Evolutionary conservation across 2,888 invertebrate genomes (phyloP), one percentile per base, ranked within the genome.

Genomic region (Toxonevra muliebris): DNA sequence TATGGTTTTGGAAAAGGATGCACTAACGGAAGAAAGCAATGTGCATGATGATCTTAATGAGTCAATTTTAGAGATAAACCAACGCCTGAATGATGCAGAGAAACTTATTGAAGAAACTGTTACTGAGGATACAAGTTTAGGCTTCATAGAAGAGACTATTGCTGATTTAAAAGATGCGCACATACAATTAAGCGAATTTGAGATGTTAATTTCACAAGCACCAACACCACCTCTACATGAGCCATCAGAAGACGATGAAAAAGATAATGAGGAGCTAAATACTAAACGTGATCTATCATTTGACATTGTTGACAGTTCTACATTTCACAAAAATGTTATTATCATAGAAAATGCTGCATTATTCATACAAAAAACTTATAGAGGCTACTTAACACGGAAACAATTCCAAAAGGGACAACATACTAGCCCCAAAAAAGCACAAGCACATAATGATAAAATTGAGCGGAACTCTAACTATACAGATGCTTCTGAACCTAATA

Each of bases 201-300:
- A 54, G 3, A 52, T 10, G 17, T 30, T 66, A 9, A 54, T 61
- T 43, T 50, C 17, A 4, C 45, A 65, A 43, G 52, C 57, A 12
- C 30, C 60, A 48, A 17, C 62, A 9, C 41, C 42, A 12, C 55
- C 63, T 8, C 45, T 1, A n/a, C n/a, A 42, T 12, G 66, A 68
- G 40, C 55, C 67, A 12, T 57, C 64, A 13, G 50, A 42, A 30
- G 65, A 71, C 48, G 48, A 71, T 8, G 48, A 48, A 48, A 12
- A 48, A 2, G 12, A 30, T 30, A 7, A 30, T 4, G 30, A 30
- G 30, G 30, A 30, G 30, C 30, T 2, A n/a, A n/a, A n/a, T n/a
- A n/a, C n/a, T n/a, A n/a, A 30, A 30, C 30, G 30, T 30, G 2
- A 30, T 30, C 7, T 30, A 30, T 7, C 30, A 30, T 2, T 30